phyloP scores from a whole-genome alignment of 2,113 vertebrate species.

The Panurus biarmicus region DNA sequence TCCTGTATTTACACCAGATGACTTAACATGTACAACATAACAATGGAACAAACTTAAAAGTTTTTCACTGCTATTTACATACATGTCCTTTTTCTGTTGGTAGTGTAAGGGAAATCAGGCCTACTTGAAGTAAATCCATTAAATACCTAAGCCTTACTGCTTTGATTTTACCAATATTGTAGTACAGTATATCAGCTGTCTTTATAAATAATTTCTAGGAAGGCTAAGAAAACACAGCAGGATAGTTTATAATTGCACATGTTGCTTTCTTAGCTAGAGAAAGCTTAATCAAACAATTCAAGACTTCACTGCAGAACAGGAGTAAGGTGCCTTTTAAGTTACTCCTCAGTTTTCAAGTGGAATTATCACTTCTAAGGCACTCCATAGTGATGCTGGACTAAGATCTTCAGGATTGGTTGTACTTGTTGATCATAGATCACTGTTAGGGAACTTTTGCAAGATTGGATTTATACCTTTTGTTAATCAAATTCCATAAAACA shows the following conservation, averaged over 20 bases:
- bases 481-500: background rate
- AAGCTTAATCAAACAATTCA: background rate
- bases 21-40: background rate
- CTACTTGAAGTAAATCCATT: background rate
- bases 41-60: background rate
- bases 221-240: background rate
- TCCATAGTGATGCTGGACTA: background rate
- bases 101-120: background rate
- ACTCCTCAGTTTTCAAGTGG: background rate
- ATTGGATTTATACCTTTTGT: background rate
- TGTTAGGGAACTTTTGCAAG: background rate
- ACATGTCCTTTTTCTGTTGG: background rate
- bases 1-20: background rate
- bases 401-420: background rate
- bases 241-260: background rate
- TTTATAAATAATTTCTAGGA: background rate
- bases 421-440: background rate
- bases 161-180: background rate
- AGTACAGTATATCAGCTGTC: background rate
- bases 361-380: background rate
- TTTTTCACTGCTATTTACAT: background rate
- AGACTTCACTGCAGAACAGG: background rate
- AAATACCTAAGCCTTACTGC: background rate
- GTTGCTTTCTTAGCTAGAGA: background rate
- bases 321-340: background rate